Evolutionary conservation across 2,797 vertebrate species (phyloP).

Genomic region (Acanthornis magna): DNA sequence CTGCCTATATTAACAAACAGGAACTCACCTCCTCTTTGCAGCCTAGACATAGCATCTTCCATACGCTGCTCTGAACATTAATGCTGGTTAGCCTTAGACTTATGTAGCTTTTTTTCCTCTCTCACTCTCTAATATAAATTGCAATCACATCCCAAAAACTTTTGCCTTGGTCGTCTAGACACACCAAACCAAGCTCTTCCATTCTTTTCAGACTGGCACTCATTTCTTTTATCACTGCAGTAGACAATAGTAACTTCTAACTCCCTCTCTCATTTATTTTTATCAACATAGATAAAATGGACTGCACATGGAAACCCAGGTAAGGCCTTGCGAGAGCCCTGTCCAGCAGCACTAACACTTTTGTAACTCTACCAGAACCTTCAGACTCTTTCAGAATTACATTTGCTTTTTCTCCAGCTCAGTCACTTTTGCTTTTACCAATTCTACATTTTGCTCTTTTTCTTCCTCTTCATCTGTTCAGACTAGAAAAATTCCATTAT

Average conservation of each 20-base stretch:
- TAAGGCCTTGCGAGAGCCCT: not conserved
- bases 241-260: not conserved
- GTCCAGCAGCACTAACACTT: not conserved
- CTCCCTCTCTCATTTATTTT: not conserved
- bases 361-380: not conserved
- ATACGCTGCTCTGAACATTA: rapidly evolving
- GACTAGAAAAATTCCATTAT: not conserved
- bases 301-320: not conserved
- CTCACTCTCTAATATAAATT: not conserved
- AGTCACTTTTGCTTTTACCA: not conserved
- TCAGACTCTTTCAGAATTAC: not conserved
- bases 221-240: not conserved
- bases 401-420: not conserved
- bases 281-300: not conserved
- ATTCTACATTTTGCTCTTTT: not conserved
- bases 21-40: not conserved
- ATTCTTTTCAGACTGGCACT: not conserved
- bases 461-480: not conserved
- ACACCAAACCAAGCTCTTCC: not conserved
- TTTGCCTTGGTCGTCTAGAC: not conserved
- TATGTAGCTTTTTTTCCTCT: rapidly evolving
- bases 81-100: not conserved
- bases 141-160: not conserved
- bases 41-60: not conserved
- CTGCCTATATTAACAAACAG: not conserved